Evolutionary conservation across 1,140 invertebrate species (phyloP), one percentile per base, ranked within the genome.

Genomic region (Tribolium castaneum): DNA sequence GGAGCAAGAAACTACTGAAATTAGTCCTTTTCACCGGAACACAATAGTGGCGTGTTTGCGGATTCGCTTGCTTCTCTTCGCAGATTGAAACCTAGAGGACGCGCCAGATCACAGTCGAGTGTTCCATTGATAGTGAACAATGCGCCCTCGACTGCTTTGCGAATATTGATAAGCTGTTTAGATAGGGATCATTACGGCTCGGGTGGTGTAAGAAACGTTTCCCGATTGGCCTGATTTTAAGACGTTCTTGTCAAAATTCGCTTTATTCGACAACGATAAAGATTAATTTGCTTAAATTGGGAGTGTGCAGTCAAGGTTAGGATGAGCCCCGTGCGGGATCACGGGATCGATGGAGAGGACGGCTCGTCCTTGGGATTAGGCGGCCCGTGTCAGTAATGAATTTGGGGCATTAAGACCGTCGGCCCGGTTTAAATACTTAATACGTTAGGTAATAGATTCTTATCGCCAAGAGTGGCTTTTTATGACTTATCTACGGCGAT

Each of bases 131-230:
- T 62, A 22, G 70, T 59, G 76, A 82, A 82, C 78, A 78, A 76
- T 80, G 45, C 76, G 54, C 73, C 76, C 76, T 76, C 62, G 66
- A 76, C 52, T 71, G 73, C 80, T 77, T 66, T 72, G 56, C 73
- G 80, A 82, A 82, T 82, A 82, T 82, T 82, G 80, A 82, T 82
- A 82, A 82, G 80, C 79, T 80, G 75, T 78, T 81, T 82, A 78
- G 79, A 66, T 75, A 56, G 72, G 77, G 75, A 79, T 78, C 78
- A 81, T 81, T 78, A 81, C 80, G 75, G 70, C 76, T 34, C 39
- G 45, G 39, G 39, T 13, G 70, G 54, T 59, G 54, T 25, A 59
- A 59, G 54, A 59, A 59, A 59, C 54, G 54, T 10, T 19, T 19
- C 54, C 54, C 54, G 54, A 25, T 35, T 39, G 59, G 30, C 59